Evolutionary conservation across 2,888 invertebrate genomes (phyloP).

Genomic region (Trichopria drosophilae): DNA sequence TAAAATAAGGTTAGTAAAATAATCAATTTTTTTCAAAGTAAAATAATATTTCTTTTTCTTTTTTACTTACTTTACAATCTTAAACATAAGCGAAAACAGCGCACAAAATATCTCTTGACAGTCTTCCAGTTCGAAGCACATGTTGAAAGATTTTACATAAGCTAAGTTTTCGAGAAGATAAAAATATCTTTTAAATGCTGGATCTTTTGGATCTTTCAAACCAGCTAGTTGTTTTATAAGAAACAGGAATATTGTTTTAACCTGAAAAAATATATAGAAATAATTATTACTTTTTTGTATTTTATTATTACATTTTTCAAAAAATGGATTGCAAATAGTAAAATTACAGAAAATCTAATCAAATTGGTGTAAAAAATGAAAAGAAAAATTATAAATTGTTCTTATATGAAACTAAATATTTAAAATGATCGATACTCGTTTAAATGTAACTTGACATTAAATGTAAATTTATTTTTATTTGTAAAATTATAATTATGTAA

Average conservation of each 20-base stretch:
- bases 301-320: no score
- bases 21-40: not conserved
- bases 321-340: no score
- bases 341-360: constrained; percentile 3
- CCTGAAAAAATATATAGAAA: constrained; percentile 55
- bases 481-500: not conserved
- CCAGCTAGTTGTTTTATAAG: constrained; percentile 92
- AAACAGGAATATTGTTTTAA: constrained; percentile 86
- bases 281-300: not conserved
- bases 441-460: no score
- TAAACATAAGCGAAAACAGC: constrained; percentile 91
- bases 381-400: constrained; percentile 1
- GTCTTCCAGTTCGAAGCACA: constrained; percentile 97
- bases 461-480: no score
- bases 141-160: constrained; percentile 97
- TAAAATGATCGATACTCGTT: not conserved
- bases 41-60: not conserved
- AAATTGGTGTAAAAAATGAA: constrained; percentile 1
- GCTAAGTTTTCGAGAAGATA: constrained; percentile 95
- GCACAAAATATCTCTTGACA: constrained; percentile 95
- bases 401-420: not conserved
- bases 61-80: constrained; percentile 86
- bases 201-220: constrained; percentile 93
- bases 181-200: constrained; percentile 96
- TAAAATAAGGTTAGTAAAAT: constrained; percentile 9